These are phyloP conservation scores for Tiaroga cobitis DNA, from an alignment of 2,797 vertebrate species.

Conservation along the genomic window DNA sequence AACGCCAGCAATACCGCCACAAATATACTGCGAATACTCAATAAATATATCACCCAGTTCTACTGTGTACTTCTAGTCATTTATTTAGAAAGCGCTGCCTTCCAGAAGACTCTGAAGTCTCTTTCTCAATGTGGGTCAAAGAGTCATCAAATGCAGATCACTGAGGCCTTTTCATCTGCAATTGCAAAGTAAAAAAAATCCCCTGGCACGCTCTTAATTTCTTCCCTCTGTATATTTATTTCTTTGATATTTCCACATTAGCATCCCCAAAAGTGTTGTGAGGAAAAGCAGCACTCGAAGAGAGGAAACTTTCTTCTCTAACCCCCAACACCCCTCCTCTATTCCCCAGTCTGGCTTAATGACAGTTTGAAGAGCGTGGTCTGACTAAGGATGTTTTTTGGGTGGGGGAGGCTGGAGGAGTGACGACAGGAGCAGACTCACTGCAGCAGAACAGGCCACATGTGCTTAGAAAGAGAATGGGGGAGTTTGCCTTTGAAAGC, in stretches of 20 bases:
- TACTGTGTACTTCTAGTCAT: not conserved
- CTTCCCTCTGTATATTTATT: slow-evolving; percentile 73
- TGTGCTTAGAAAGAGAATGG: slow-evolving; percentile 79
- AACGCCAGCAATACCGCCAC: not conserved
- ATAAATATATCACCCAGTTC: not conserved
- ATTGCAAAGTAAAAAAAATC: slow-evolving; percentile 76
- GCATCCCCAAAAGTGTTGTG: slow-evolving; percentile 62
- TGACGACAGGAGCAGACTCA: slow-evolving; percentile 56
- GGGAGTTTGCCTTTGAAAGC: slow-evolving; percentile 73
- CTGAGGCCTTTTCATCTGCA: slow-evolving; percentile 76
- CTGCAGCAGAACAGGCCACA: slow-evolving; percentile 63
- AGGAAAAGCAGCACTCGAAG: slow-evolving; percentile 53
- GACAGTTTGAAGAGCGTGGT: slow-evolving; percentile 77
- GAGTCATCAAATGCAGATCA: slow-evolving; percentile 77
- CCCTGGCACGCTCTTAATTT: slow-evolving; percentile 77
- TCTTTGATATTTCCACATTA: slow-evolving; percentile 78
- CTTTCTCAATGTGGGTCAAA: slow-evolving; percentile 79
- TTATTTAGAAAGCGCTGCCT: slow-evolving; percentile 53
- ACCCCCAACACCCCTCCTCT: not conserved
- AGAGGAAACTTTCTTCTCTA: slow-evolving; percentile 53
- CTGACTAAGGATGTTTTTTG: slow-evolving; percentile 66
- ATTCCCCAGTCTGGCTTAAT: slow-evolving; percentile 66
- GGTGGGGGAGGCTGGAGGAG: slow-evolving; percentile 60
- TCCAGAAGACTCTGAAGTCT: slow-evolving; percentile 75
- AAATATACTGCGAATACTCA: not conserved